A percentile compares a stretch with the other conserved stretches of the same genome.
Conservation (phyloP, 1,140 invertebrate genomes). For the Dufourea novaeangliae region DNA sequence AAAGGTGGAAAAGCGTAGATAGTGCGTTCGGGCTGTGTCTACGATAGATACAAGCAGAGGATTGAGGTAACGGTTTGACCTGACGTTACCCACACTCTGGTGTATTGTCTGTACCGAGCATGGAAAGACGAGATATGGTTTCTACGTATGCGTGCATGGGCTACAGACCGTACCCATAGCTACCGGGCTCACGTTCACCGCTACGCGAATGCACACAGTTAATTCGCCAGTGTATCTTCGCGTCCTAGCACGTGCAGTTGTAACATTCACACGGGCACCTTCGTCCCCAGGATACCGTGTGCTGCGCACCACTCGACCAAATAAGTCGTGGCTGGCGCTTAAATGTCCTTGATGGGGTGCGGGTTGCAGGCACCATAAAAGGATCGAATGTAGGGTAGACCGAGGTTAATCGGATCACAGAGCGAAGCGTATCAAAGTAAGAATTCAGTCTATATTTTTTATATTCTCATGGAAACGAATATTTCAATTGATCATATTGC, state of each 20-base stretch:
- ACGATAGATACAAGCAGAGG: conserved; percentile 44
- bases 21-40: conserved; percentile 30
- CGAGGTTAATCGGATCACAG: too few species aligned
- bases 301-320: conserved; percentile 22
- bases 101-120: neutral
- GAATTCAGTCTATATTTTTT: neutral
- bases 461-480: too few species aligned
- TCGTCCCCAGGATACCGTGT: conserved; percentile 34
- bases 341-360: conserved; percentile 34
- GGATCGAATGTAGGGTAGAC: conserved; percentile 27
- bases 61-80: conserved; percentile 54
- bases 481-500: too few species aligned
- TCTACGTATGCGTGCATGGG: conserved; percentile 15
- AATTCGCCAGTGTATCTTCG: conserved; percentile 32
- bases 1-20: conserved; percentile 26
- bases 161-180: neutral
- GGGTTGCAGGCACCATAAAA: conserved; percentile 31
- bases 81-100: conserved; percentile 39
- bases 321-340: conserved; percentile 25
- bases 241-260: conserved; percentile 6
- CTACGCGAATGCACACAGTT: conserved; percentile 1
- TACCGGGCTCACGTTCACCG: neutral
- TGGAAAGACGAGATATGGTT: conserved; percentile 28
- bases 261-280: conserved; percentile 28
- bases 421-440: too few species aligned